These are phyloP conservation scores for Steatocranus sp. DNA, from an alignment of 2,797 vertebrate genomes.

Conservation along the genomic window DNA sequence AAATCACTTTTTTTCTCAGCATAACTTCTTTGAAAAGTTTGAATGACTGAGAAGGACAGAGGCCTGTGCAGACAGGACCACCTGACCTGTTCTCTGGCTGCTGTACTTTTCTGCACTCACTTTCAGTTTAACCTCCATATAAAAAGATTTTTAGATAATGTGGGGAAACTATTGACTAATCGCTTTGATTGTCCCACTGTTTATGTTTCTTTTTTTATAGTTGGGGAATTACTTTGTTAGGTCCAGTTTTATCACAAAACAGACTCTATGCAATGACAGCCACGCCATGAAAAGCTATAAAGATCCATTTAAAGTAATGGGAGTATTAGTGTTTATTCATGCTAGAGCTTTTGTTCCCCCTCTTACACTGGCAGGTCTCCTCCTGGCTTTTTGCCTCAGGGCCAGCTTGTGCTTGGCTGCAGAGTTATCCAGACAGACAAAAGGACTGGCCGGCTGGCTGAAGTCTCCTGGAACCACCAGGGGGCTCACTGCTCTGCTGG, in stretches of 20 bases:
- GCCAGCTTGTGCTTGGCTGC: conserved; percentile 85
- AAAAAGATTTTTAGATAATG: not conserved
- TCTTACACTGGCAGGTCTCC: conserved; percentile 59
- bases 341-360: not conserved
- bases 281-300: not conserved
- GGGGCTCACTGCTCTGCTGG: conserved; percentile 69
- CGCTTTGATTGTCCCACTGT: not conserved
- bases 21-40: not conserved
- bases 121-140: not conserved
- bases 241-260: not conserved
- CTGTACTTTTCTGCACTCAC: not conserved
- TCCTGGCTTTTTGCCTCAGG: conserved; percentile 78
- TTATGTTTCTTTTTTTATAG: not conserved
- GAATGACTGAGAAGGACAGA: not conserved
- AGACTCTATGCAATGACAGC: not conserved
- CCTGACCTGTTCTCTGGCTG: not conserved
- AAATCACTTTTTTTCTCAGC: not conserved
- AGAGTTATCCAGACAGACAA: conserved; percentile 82
- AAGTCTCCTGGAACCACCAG: conserved; percentile 76
- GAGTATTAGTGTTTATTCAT: not conserved
- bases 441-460: conserved; percentile 73
- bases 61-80: not conserved
- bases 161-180: not conserved
- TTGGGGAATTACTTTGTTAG: not conserved
- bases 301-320: not conserved